Conservation (phyloP, 2,113 vertebrate species). For the Podiceps cristatus region DNA sequence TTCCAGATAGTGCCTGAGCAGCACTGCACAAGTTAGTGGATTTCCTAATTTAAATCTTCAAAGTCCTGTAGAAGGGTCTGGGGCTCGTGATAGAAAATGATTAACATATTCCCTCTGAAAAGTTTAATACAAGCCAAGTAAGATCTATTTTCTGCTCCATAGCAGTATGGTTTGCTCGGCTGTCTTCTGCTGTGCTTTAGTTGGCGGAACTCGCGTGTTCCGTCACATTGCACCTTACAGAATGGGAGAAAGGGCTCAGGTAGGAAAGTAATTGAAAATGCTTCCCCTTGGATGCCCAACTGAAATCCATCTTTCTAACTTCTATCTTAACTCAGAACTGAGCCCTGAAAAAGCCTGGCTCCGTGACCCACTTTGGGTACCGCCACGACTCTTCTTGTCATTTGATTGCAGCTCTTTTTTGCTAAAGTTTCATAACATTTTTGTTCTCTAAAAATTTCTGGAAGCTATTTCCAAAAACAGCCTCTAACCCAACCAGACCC, state of each 20-base stretch:
- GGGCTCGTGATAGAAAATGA: accelerated
- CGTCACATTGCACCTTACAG: background rate
- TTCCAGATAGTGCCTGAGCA: background rate
- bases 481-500: background rate
- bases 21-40: background rate
- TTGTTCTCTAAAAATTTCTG: background rate
- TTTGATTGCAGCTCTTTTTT: background rate
- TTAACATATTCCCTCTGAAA: background rate
- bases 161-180: background rate
- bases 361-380: background rate
- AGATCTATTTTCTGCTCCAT: background rate
- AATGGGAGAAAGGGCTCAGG: background rate
- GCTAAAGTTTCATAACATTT: background rate
- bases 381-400: background rate
- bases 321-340: background rate
- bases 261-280: background rate
- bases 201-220: accelerated
- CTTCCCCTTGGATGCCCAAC: background rate
- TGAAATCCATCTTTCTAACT: background rate
- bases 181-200: background rate
- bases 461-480: conserved; percentile 16
- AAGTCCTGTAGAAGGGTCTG: background rate
- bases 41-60: background rate
- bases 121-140: background rate
- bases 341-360: background rate